These are phyloP conservation scores for Drosophila histrio DNA, from an alignment of 2,888 invertebrate species.

Conservation along the genomic window DNA sequence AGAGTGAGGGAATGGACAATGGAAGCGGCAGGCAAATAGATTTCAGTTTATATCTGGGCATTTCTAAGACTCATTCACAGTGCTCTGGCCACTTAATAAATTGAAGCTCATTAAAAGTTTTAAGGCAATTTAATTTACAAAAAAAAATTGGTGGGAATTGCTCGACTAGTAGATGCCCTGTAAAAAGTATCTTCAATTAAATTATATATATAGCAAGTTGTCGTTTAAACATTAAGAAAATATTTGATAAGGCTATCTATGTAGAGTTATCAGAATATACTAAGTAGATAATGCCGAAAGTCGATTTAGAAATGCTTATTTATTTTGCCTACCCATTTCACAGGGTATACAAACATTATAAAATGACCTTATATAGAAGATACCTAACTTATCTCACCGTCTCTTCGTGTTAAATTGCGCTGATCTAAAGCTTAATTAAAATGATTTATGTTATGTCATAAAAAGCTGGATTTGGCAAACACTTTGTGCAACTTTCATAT, in stretches of 20 bases:
- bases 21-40: background rate
- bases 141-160: background rate
- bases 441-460: conserved; percentile 41
- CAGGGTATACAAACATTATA: background rate
- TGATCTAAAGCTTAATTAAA: conserved; percentile 42
- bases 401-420: conserved; percentile 11
- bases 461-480: conserved; percentile 25
- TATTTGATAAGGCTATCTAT: too few species aligned
- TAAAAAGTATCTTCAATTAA: too few species aligned
- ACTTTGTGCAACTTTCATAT: conserved; percentile 57
- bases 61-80: conserved; percentile 10
- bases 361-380: conserved; percentile 12
- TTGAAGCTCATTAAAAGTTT: conserved; percentile 68
- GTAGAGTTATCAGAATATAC: background rate
- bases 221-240: too few species aligned
- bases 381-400: background rate
- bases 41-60: conserved; percentile 8
- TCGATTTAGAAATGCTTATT: too few species aligned
- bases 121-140: conserved; percentile 63
- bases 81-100: conserved; percentile 56
- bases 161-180: background rate
- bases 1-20: background rate
- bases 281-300: too few species aligned
- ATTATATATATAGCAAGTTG: background rate
- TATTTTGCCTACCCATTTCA: background rate